Conservation (phyloP, 2,113 vertebrate genomes). For the Etia nguti region DNA sequence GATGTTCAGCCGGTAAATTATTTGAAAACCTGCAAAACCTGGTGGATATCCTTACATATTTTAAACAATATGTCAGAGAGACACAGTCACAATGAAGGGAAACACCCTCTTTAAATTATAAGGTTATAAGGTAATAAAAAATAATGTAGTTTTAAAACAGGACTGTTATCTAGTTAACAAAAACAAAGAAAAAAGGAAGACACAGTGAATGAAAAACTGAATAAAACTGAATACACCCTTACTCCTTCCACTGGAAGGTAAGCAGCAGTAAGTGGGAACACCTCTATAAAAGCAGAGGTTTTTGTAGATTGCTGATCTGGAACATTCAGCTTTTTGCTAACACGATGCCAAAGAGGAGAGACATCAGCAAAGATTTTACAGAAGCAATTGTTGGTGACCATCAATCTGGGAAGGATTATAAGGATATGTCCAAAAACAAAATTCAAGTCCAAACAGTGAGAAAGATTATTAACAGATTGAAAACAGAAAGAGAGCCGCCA, state of each 20-base stretch:
- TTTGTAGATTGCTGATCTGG: too few species aligned
- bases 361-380: background rate
- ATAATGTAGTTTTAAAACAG: too few species aligned
- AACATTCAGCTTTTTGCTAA: background rate
- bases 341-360: background rate
- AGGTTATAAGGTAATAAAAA: background rate
- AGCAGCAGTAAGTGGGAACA: too few species aligned
- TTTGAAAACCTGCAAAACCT: background rate
- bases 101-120: background rate
- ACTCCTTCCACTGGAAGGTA: too few species aligned
- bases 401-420: background rate
- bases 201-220: too few species aligned
- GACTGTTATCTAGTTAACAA: too few species aligned
- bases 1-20: background rate
- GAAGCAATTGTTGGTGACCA: background rate
- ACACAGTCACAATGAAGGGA: background rate
- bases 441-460: background rate
- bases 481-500: background rate
- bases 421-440: background rate
- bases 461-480: background rate
- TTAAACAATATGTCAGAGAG: background rate
- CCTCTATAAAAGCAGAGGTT: too few species aligned
- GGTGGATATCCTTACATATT: background rate
- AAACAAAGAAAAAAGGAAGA: too few species aligned
- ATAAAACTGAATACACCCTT: too few species aligned